A percentile compares a stretch with the other conserved stretches of the same genome.
These are phyloP conservation scores for Ypsolopha sequella DNA, from an alignment of 2,888 invertebrate genomes.

Conservation along the genomic window DNA sequence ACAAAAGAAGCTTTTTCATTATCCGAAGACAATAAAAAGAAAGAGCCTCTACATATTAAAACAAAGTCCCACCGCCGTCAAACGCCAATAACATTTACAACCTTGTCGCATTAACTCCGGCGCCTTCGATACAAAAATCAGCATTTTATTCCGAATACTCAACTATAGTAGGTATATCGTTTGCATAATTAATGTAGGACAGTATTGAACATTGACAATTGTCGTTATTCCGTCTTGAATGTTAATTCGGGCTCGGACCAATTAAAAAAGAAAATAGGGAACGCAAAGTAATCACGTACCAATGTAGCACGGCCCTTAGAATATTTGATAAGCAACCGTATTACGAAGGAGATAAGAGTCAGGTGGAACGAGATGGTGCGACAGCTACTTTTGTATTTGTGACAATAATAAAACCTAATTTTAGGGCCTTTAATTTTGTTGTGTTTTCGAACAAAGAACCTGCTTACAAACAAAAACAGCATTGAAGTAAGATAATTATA, in stretches of 20 bases:
- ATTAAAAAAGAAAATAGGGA: conserved; percentile 3
- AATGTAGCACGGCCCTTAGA: not conserved
- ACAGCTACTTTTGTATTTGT: not conserved
- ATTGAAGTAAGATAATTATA: no score
- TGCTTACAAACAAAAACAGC: no score
- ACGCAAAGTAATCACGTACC: not conserved
- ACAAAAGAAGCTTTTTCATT: no score
- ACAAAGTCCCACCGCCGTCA: conserved; percentile 10
- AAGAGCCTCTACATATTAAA: not conserved
- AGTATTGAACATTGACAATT: conserved; percentile 30
- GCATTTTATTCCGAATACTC: conserved; percentile 25
- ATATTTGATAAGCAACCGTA: not conserved
- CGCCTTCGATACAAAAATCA: conserved; percentile 24
- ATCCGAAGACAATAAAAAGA: no score
- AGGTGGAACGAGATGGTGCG: not conserved
- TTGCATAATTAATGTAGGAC: conserved; percentile 49
- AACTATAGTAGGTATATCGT: conserved; percentile 18
- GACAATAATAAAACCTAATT: not conserved
- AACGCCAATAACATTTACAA: conserved; percentile 32
- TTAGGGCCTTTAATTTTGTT: not conserved
- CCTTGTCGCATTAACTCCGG: conserved; percentile 33
- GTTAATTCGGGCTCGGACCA: not conserved
- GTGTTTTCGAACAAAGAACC: no score
- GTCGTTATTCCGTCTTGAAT: conserved; percentile 3
- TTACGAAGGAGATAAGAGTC: not conserved